A percentile compares a stretch with the other conserved stretches of the same genome.
Conservation (phyloP, 1,140 invertebrate genomes). For the Agrypnia vestita region DNA sequence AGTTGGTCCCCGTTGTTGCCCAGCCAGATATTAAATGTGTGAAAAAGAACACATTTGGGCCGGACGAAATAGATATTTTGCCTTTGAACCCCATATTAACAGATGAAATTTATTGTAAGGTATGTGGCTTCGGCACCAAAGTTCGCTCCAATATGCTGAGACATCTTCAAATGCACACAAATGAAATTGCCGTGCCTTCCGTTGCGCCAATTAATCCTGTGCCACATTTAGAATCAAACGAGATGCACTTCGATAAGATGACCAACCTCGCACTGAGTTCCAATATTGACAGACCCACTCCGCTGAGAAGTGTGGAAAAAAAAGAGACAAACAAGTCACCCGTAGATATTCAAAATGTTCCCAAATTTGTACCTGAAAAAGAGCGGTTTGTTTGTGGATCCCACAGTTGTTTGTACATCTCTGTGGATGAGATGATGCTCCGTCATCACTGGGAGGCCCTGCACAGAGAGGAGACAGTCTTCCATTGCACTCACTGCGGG, state of each 20-base stretch:
- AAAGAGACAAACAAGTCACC: slow-evolving; percentile 44
- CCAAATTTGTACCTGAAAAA: slow-evolving; percentile 78
- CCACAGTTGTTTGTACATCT: slow-evolving; percentile 80
- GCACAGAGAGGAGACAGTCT: slow-evolving; percentile 76
- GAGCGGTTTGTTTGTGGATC: slow-evolving; percentile 82
- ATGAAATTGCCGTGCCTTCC: slow-evolving; percentile 75
- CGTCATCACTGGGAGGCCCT: slow-evolving; percentile 81
- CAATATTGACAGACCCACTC: slow-evolving; percentile 68
- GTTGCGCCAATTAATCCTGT: slow-evolving; percentile 84
- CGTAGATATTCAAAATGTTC: slow-evolving; percentile 65
- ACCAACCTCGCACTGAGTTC: slow-evolving; percentile 85
- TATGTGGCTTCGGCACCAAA: slow-evolving; percentile 82
- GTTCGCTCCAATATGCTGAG: slow-evolving; percentile 83
- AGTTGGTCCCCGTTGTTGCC: slow-evolving; percentile 24
- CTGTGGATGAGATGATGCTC: slow-evolving; percentile 81
- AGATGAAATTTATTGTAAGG: slow-evolving; percentile 76
- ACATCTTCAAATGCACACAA: slow-evolving; percentile 80
- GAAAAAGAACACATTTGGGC: slow-evolving; percentile 70
- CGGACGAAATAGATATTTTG: slow-evolving; percentile 77
- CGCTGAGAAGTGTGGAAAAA: slow-evolving; percentile 43
- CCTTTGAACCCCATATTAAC: slow-evolving; percentile 79
- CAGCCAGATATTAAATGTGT: slow-evolving; percentile 48
- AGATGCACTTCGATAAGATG: slow-evolving; percentile 90
- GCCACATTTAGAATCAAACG: slow-evolving; percentile 83
- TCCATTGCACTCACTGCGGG: slow-evolving; percentile 82